phyloP scores from a whole-genome alignment of 2,888 invertebrate genomes.

The Lepeophtheirus nordmannii region DNA sequence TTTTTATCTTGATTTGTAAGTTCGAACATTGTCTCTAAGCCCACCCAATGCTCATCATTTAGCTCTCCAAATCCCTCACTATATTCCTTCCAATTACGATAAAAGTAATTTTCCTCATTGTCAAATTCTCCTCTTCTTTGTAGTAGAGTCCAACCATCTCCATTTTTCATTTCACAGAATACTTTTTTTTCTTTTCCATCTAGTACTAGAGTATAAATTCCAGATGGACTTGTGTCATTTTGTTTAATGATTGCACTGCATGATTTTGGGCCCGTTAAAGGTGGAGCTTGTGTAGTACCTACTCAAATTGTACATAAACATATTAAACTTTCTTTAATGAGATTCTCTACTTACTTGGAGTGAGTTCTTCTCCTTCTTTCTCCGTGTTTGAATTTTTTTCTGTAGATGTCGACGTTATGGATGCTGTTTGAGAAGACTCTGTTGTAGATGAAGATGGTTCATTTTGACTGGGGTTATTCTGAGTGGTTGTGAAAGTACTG shows the following conservation, averaged over 20 bases:
- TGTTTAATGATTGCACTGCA: not conserved
- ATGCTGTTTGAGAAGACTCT: not conserved
- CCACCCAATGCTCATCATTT: slow-evolving; percentile 27
- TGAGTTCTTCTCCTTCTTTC: not conserved
- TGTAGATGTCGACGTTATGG: not conserved
- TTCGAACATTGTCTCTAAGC: slow-evolving; percentile 26
- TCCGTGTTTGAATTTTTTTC: not conserved
- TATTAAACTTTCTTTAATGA: not conserved
- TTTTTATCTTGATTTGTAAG: slow-evolving; percentile 8
- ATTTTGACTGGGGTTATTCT: not conserved
- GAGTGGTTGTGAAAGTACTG: too few relatives aligned
- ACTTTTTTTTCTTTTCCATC: not conserved
- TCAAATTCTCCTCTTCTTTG: slow-evolving; percentile 19
- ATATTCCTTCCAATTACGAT: slow-evolving; percentile 27
- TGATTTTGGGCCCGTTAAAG: not conserved
- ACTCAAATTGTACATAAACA: not conserved
- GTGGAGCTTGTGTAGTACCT: not conserved
- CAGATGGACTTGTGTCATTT: not conserved
- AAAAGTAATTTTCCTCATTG: slow-evolving; percentile 25
- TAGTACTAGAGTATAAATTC: slow-evolving; percentile 11
- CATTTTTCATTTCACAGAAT: slow-evolving; percentile 23
- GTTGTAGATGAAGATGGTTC: not conserved
- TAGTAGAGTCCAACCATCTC: slow-evolving; percentile 24
- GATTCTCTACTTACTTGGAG: not conserved
- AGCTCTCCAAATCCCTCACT: slow-evolving; percentile 28